Percentiles rank a stretch among this genome's conserved stretches.
These are phyloP conservation scores for Plumapathes pennacea DNA, from an alignment of 92 coral and sea anemone species.

Conservation along the genomic window DNA sequence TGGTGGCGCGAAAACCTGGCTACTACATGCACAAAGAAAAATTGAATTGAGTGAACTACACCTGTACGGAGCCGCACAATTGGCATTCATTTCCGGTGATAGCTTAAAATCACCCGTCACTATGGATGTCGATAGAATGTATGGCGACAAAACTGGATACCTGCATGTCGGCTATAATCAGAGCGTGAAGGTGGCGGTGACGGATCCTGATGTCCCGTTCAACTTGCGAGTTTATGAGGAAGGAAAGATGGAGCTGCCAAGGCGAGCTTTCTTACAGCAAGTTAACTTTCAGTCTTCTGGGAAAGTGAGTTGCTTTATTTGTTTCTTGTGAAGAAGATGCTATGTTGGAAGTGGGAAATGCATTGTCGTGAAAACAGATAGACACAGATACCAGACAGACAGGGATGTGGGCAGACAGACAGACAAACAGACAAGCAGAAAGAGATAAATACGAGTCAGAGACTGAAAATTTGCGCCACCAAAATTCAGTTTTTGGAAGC, in stretches of 20 bases:
- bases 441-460: too few relatives aligned
- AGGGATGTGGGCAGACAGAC: too few relatives aligned
- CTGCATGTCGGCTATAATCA: conserved; percentile 93
- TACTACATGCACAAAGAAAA: conserved; percentile 73
- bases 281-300: conserved; percentile 84
- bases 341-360: too few relatives aligned
- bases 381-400: too few relatives aligned
- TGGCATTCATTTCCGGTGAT: conserved; percentile 64
- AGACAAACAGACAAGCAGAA: too few relatives aligned
- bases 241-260: conserved; percentile 76
- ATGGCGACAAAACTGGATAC: conserved; percentile 91
- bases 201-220: conserved; percentile 97
- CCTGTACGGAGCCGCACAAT: conserved; percentile 82
- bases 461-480: too few relatives aligned
- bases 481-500: too few relatives aligned
- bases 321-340: too few relatives aligned
- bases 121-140: conserved; percentile 68
- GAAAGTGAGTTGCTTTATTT: conserved; percentile 80
- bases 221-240: conserved; percentile 92
- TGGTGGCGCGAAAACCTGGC: conserved; percentile 94
- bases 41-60: conserved; percentile 71
- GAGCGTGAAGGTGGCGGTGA: conserved; percentile 64
- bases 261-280: conserved; percentile 82
- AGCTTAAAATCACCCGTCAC: conserved; percentile 50
- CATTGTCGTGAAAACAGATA: too few relatives aligned